These are phyloP conservation scores for Cynopterus brachyotis DNA, from an alignment of 2,113 vertebrate genomes.

Conservation along the genomic window DNA sequence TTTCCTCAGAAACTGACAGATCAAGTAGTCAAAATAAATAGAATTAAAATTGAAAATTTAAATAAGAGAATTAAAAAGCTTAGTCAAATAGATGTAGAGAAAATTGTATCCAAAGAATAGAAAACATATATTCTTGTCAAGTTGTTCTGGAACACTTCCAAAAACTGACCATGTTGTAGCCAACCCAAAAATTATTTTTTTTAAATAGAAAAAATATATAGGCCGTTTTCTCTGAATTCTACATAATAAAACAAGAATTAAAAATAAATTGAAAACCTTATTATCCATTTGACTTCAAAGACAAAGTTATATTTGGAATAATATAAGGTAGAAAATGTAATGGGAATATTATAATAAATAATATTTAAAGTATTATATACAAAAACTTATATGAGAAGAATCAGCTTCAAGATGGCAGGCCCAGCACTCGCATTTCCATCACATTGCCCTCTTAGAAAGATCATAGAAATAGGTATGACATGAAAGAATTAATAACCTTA, in stretches of 20 bases:
- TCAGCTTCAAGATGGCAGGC: background rate
- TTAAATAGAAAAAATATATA: background rate
- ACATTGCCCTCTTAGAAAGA: background rate
- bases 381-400: background rate
- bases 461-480: background rate
- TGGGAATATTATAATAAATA: background rate
- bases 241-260: background rate
- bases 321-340: background rate
- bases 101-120: background rate
- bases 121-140: background rate
- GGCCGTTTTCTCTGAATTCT: background rate
- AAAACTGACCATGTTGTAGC: background rate
- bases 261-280: background rate
- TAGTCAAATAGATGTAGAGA: background rate
- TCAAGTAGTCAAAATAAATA: background rate
- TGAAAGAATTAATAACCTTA: background rate
- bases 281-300: background rate
- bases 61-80: background rate
- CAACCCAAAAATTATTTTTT: background rate
- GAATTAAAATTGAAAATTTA: background rate
- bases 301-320: background rate
- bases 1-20: conserved; percentile 1
- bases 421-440: background rate
- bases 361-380: background rate
- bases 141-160: background rate